Percentiles rank a stretch among this genome's conserved stretches.
Evolutionary conservation across 2,797 vertebrate species (phyloP).

Genomic region (Sphenodon punctatus): DNA sequence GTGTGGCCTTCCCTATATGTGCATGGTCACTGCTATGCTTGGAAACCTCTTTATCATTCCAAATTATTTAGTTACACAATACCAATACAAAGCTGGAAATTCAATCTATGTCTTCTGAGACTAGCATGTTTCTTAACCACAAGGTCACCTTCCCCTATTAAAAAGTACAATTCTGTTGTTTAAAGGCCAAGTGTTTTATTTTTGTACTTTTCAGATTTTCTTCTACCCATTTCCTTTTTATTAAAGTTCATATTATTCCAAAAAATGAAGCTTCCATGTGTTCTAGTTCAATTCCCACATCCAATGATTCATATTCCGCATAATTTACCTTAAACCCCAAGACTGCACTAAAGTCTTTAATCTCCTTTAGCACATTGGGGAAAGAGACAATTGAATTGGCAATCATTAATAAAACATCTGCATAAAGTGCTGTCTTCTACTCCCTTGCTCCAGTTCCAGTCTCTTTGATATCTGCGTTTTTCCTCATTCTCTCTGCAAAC

Average conservation of each 20-base stretch:
- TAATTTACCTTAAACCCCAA: slow-evolving; percentile 45
- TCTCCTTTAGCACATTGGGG: slow-evolving; percentile 17
- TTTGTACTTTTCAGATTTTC: neutral
- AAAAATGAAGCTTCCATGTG: neutral
- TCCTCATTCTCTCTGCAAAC: slow-evolving; percentile 6
- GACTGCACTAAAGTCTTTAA: slow-evolving; percentile 43
- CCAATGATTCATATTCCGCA: neutral
- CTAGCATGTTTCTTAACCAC: fast-evolving
- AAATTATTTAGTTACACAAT: no score
- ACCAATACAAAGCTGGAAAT: no score
- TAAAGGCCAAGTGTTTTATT: neutral
- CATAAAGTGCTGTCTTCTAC: neutral
- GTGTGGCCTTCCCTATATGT: no score
- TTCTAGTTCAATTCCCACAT: slow-evolving; percentile 2
- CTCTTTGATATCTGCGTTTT: slow-evolving; percentile 27
- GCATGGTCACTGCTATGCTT: no score
- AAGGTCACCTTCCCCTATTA: neutral
- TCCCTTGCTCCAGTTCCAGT: neutral
- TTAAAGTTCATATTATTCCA: slow-evolving; percentile 23
- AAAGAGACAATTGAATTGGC: slow-evolving; percentile 14
- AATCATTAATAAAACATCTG: slow-evolving; percentile 32
- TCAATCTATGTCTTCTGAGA: neutral
- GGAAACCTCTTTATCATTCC: no score
- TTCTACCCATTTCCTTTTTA: neutral
- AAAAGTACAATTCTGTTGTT: fast-evolving